Conservation (phyloP, 1,140 invertebrate species). For the Brachionus paranguensis region DNA sequence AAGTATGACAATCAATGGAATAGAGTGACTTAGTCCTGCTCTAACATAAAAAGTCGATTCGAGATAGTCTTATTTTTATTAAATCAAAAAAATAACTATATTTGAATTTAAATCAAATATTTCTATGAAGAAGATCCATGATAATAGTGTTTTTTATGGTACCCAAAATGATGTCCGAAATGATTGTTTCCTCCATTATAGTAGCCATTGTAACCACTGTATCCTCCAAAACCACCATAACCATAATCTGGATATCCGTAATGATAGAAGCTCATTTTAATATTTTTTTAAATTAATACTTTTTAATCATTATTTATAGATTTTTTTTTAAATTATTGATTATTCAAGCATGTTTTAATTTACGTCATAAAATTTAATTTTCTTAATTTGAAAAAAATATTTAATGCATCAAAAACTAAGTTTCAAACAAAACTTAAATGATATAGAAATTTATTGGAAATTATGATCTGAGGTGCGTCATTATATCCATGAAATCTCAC, state of each 20-base stretch:
- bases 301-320: neutral
- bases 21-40: too few relatives aligned
- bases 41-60: too few relatives aligned
- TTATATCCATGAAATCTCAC: conserved; percentile 18
- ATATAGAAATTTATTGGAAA: neutral
- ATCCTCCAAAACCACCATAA: neutral
- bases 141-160: neutral
- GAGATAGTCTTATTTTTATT: too few relatives aligned
- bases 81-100: too few relatives aligned
- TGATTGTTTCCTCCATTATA: neutral
- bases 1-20: too few relatives aligned
- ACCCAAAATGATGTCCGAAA: neutral
- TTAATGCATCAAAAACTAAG: too few relatives aligned
- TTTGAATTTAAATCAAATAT: neutral
- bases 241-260: conserved; percentile 8
- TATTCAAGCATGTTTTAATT: neutral
- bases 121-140: neutral
- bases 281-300: neutral
- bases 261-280: neutral
- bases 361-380: neutral
- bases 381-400: neutral
- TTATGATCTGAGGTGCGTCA: conserved; percentile 6
- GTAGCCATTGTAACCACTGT: neutral
- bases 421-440: neutral
- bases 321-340: neutral